phyloP scores from a whole-genome alignment of 2,888 invertebrate species.

The Tuta absoluta region DNA sequence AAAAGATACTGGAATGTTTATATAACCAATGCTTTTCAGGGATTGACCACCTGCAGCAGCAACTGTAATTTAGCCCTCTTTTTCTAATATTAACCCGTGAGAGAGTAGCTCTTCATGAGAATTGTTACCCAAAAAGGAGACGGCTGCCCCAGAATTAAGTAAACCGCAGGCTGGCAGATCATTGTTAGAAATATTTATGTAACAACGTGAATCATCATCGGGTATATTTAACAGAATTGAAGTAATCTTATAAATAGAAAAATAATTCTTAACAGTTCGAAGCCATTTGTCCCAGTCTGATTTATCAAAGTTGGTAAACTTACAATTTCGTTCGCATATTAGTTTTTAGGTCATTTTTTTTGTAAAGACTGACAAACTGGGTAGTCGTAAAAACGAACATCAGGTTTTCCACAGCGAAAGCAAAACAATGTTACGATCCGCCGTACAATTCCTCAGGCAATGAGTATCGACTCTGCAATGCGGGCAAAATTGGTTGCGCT shows the following conservation, averaged over 20 bases:
- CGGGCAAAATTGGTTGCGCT: slow-evolving; percentile 5
- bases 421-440: slow-evolving; percentile 3
- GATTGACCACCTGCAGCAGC: slow-evolving; percentile 30
- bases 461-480: slow-evolving; percentile 17
- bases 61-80: no score
- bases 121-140: neutral
- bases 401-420: slow-evolving; percentile 22
- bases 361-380: slow-evolving; percentile 9
- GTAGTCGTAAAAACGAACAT: slow-evolving; percentile 17
- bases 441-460: slow-evolving; percentile 6
- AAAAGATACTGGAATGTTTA: slow-evolving; percentile 28
- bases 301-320: no score
- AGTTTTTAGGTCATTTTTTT: no score
- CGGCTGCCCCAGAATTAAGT: neutral
- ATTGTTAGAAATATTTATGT: slow-evolving; percentile 1
- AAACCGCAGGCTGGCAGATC: slow-evolving; percentile 4
- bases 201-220: neutral
- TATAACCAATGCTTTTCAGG: slow-evolving; percentile 22
- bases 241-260: neutral
- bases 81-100: no score
- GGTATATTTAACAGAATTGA: neutral
- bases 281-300: no score
- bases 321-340: no score
- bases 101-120: neutral
- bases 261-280: no score